Conservation (phyloP, 2,113 vertebrate genomes). For the Osmerus mordax region DNA sequence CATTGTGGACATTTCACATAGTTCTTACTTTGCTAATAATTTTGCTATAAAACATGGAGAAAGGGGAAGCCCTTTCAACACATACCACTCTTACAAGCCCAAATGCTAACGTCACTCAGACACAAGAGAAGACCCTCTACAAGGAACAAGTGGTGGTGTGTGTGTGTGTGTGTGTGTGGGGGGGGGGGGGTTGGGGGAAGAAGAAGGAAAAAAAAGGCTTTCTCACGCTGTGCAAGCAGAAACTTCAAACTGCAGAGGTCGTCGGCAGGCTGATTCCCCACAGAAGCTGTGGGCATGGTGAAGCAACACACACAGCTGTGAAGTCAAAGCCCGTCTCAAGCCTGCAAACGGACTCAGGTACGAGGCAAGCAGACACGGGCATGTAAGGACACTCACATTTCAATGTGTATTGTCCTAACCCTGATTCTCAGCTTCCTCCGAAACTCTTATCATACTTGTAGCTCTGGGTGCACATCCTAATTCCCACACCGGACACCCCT, state of each 20-base stretch:
- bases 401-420: neutral
- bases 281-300: neutral
- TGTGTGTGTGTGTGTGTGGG: neutral
- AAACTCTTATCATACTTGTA: neutral
- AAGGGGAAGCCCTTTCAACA: no score
- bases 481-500: neutral
- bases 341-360: no score
- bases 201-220: constrained; percentile 17
- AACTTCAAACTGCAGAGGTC: neutral
- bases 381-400: neutral
- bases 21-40: no score
- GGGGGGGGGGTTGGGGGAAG: constrained; percentile 22
- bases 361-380: neutral
- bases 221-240: constrained; percentile 4
- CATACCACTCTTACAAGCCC: neutral
- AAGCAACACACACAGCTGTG: neutral
- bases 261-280: neutral
- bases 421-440: neutral
- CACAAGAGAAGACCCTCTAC: constrained; percentile 27
- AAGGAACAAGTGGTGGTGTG: constrained; percentile 41
- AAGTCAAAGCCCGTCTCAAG: neutral
- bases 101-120: constrained; percentile 51
- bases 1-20: no score
- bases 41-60: no score
- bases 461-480: neutral